phyloP scores from a whole-genome alignment of 2,797 vertebrate species.

The Oreortyx pictus region DNA sequence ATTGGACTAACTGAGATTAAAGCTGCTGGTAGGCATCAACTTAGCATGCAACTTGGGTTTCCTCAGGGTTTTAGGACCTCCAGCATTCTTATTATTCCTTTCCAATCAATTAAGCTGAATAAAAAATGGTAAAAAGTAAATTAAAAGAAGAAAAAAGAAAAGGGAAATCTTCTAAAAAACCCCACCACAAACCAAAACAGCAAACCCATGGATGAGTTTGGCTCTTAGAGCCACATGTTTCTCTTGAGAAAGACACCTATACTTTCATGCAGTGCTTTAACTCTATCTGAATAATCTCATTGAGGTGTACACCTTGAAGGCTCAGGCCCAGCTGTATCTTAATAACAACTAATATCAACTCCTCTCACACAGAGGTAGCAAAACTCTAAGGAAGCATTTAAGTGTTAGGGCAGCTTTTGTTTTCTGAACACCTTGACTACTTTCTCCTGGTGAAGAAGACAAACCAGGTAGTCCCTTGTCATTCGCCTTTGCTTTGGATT shows the following conservation, averaged over 20 bases:
- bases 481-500: background rate
- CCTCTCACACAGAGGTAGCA: constrained; percentile 6
- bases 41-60: background rate
- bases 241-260: constrained; percentile 14
- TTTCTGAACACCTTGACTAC: background rate
- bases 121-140: background rate
- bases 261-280: constrained; percentile 28
- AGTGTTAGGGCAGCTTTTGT: background rate
- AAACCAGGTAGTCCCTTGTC: background rate
- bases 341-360: constrained; percentile 29
- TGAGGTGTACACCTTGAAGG: background rate
- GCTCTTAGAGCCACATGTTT: background rate
- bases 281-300: constrained; percentile 5
- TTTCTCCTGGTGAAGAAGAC: background rate
- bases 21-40: constrained; percentile 54
- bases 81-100: constrained; percentile 20
- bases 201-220: background rate
- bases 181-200: background rate
- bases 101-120: constrained; percentile 26
- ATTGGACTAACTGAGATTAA: constrained; percentile 50
- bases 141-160: background rate
- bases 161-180: background rate
- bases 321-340: constrained; percentile 18
- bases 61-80: constrained; percentile 24
- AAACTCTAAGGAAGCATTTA: background rate